These are phyloP conservation scores for Aotus griseimembra DNA, from an alignment of 2,797 vertebrate species.

Conservation along the genomic window DNA sequence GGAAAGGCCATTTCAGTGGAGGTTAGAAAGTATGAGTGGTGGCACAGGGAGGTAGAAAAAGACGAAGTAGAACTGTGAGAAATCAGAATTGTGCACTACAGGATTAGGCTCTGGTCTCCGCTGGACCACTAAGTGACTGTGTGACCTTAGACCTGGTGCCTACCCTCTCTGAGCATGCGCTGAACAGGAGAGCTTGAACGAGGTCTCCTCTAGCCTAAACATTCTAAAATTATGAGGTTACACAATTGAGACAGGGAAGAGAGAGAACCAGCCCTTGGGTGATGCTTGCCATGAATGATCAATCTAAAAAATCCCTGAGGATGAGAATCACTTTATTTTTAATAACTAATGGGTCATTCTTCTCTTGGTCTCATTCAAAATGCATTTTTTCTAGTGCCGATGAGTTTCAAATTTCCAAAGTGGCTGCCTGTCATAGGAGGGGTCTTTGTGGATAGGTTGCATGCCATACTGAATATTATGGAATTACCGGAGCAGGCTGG, in stretches of 20 bases:
- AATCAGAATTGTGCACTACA: not conserved
- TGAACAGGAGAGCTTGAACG: not conserved
- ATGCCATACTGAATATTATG: accelerated
- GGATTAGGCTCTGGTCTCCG: not conserved
- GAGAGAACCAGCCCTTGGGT: not conserved
- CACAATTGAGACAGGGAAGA: not conserved
- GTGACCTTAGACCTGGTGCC: not conserved
- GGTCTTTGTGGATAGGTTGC: not conserved
- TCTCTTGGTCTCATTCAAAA: not conserved
- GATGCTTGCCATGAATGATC: not conserved
- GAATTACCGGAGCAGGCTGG: too few species aligned
- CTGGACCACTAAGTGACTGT: not conserved
- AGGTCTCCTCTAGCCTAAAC: not conserved
- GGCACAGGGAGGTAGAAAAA: not conserved
- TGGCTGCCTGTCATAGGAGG: not conserved
- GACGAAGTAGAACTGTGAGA: not conserved
- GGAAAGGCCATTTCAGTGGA: not conserved
- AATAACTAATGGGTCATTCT: not conserved
- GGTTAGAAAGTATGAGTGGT: not conserved
- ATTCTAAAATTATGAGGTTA: not conserved
- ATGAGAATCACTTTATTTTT: not conserved
- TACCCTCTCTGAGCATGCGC: accelerated
- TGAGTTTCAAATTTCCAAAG: not conserved
- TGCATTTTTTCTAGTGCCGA: not conserved
- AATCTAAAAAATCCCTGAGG: not conserved